Evolutionary conservation across 2,888 invertebrate species (phyloP).

Genomic region (Mesoligia furuncula): DNA sequence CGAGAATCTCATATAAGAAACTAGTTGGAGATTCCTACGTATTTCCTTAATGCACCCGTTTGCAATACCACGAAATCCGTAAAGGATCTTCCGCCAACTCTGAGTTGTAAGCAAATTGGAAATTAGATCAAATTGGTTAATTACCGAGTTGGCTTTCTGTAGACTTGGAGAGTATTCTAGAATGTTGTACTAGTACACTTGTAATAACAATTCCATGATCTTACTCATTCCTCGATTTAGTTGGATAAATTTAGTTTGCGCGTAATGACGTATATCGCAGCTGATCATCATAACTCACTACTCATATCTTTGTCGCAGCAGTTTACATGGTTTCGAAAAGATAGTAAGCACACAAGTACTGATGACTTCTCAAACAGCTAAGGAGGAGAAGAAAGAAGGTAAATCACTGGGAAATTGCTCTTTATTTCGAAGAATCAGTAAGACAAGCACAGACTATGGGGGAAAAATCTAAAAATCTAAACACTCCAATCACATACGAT

Average conservation of each 20-base stretch:
- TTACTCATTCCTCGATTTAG: conserved; percentile 62
- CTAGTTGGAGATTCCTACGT: conserved; percentile 53
- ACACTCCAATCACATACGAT: conserved; percentile 16
- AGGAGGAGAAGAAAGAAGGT: background rate
- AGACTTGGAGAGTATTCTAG: conserved; percentile 24
- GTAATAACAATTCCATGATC: conserved; percentile 52
- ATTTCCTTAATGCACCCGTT: conserved; percentile 64
- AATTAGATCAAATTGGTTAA: conserved; percentile 65
- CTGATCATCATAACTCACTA: conserved; percentile 59
- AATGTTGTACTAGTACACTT: conserved; percentile 33
- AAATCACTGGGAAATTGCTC: background rate
- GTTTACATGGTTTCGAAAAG: conserved; percentile 15
- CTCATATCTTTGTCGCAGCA: conserved; percentile 25
- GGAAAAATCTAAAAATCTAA: conserved; percentile 14
- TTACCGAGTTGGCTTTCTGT: conserved; percentile 56
- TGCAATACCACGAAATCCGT: conserved; percentile 63
- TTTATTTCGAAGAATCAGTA: background rate
- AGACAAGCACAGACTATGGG: background rate
- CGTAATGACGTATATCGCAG: conserved; percentile 56
- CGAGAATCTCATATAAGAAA: conserved; percentile 47
- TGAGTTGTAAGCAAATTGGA: conserved; percentile 64
- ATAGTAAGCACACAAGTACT: background rate
- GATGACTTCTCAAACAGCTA: background rate
- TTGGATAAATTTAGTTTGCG: conserved; percentile 59
- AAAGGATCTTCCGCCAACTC: conserved; percentile 60